Percentiles rank a stretch among this genome's conserved stretches.
Conservation (phyloP, 1,140 invertebrate species). For the Eulimnadia texana region DNA sequence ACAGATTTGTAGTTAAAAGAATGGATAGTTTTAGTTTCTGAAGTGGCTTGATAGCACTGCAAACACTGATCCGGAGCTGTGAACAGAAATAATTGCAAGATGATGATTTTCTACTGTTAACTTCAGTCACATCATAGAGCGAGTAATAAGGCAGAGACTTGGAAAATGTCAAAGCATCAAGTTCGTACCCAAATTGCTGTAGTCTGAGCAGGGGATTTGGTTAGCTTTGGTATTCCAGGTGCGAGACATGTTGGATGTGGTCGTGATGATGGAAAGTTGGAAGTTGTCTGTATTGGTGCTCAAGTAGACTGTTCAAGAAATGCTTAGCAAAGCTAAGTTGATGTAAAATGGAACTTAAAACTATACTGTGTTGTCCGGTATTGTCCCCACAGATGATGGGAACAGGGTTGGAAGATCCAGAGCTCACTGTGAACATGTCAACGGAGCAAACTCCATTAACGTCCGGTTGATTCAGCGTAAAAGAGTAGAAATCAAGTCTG, state of each 20-base stretch:
- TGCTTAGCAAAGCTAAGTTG: background rate
- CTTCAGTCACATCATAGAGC: too few relatives aligned
- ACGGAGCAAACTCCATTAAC: background rate
- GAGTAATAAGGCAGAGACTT: background rate
- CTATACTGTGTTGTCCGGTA: conserved; percentile 10
- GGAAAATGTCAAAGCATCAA: too few relatives aligned
- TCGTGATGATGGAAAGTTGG: conserved; percentile 19
- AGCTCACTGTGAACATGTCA: conserved; percentile 7
- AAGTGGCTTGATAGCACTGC: background rate
- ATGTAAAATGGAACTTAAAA: background rate
- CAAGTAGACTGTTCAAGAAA: background rate
- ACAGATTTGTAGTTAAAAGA: conserved; percentile 5
- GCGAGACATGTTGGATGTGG: conserved; percentile 19
- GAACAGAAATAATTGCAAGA: background rate
- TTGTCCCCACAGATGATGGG: conserved; percentile 11
- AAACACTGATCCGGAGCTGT: conserved; percentile 5
- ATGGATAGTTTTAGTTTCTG: conserved; percentile 1
- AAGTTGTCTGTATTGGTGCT: background rate
- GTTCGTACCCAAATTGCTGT: background rate
- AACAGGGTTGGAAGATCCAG: conserved; percentile 3
- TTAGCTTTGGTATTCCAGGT: conserved; percentile 22
- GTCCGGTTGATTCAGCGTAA: conserved; percentile 5
- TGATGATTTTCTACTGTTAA: background rate
- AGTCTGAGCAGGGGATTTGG: conserved; percentile 18
- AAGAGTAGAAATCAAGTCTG: conserved; percentile 7